A percentile compares a stretch with the other conserved stretches of the same genome.
Conservation (phyloP, 2,888 invertebrate species). For the Parochlus steinenii region DNA sequence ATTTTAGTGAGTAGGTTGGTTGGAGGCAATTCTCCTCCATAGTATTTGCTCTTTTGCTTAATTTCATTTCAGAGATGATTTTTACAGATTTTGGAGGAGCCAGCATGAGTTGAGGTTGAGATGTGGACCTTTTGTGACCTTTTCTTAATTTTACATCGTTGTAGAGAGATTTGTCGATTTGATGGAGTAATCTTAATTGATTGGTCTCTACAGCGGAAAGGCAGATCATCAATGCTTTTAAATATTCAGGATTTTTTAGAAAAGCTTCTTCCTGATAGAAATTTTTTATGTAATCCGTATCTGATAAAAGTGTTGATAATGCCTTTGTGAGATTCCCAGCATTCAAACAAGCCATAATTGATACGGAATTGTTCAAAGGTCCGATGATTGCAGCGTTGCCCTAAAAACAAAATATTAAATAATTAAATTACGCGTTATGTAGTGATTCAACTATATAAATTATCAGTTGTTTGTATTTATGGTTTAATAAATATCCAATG, state of each 20-base stretch:
- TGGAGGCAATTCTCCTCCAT: constrained; percentile 11
- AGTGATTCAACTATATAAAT: too few species aligned
- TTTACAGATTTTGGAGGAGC: constrained; percentile 7
- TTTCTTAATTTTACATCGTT: constrained; percentile 20
- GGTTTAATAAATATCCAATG: too few species aligned
- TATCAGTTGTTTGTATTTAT: too few species aligned
- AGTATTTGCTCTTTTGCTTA: constrained; percentile 4
- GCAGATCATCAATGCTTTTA: constrained; percentile 43
- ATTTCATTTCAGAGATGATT: constrained; percentile 6
- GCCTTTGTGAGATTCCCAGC: constrained; percentile 38
- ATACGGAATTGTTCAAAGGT: too few species aligned
- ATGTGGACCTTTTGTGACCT: constrained; percentile 32
- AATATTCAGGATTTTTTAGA: constrained; percentile 39
- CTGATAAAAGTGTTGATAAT: constrained; percentile 41
- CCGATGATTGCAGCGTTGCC: too few species aligned
- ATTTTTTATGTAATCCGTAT: constrained; percentile 39
- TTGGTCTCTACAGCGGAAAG: constrained; percentile 45
- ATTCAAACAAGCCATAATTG: constrained; percentile 36
- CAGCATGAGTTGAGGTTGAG: constrained; percentile 28
- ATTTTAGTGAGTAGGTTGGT: constrained; percentile 18
- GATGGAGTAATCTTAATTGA: constrained; percentile 40
- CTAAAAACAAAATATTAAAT: too few species aligned
- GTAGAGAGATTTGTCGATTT: constrained; percentile 40
- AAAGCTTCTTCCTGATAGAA: constrained; percentile 42
- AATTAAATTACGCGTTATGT: too few species aligned